Evolutionary conservation across 2,797 vertebrate species (phyloP).

Genomic region (Eulemur coronatus): DNA sequence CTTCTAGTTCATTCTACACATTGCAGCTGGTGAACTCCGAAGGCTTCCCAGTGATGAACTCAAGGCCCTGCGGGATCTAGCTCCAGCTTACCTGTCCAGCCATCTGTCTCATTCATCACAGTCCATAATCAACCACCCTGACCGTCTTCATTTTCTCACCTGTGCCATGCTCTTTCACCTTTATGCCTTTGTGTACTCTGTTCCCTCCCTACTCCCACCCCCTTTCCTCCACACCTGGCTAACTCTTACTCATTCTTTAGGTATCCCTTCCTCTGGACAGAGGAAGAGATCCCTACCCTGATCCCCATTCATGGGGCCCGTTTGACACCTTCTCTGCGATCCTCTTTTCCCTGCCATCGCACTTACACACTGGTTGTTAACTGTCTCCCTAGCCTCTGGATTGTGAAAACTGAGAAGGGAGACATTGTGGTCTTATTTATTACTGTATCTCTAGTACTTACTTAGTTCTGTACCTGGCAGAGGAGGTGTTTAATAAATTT

Average conservation of each 20-base stretch:
- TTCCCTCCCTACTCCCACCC: not conserved
- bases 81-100: not conserved
- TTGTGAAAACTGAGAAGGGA: not conserved
- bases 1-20: not conserved
- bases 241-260: not conserved
- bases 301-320: not conserved
- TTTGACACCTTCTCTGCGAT: not conserved
- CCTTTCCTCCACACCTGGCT: not conserved
- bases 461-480: not conserved
- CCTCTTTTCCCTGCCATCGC: not conserved
- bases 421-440: not conserved
- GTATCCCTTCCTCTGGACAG: not conserved
- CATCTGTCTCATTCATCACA: not conserved
- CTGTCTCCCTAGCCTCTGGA: not conserved
- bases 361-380: not conserved
- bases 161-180: not conserved
- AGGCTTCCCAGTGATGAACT: not conserved
- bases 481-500: slow-evolving; percentile 28
- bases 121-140: not conserved
- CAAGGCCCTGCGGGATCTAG: not conserved
- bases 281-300: not conserved
- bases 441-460: not conserved
- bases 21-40: not conserved
- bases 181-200: too few relatives aligned
- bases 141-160: not conserved